Evolutionary conservation across 64 coral and sea anemone genomes (phyloP).

Genomic region (Montipora cactus): DNA sequence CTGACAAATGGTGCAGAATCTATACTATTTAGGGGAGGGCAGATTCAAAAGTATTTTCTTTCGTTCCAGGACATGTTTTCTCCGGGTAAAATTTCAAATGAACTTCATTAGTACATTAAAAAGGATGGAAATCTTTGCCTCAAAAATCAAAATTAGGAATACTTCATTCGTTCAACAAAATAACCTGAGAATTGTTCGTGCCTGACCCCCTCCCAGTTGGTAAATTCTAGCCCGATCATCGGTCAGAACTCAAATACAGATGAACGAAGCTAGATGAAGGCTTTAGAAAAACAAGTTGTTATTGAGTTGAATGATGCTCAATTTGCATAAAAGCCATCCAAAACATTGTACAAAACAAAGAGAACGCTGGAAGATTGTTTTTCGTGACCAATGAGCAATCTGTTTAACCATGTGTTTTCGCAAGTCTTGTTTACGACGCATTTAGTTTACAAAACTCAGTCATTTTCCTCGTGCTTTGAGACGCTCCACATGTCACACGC

Average conservation of each 20-base stretch:
- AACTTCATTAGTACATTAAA: too few relatives aligned
- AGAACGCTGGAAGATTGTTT: conserved; percentile 18
- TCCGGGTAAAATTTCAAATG: too few relatives aligned
- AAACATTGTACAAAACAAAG: conserved; percentile 20
- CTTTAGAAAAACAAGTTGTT: not conserved
- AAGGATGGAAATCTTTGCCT: not conserved
- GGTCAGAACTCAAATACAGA: too few relatives aligned
- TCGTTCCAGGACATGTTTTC: too few relatives aligned
- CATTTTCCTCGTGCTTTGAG: not conserved
- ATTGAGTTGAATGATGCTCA: not conserved
- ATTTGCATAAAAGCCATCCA: conserved; percentile 6
- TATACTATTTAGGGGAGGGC: too few relatives aligned
- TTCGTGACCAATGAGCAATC: conserved; percentile 6
- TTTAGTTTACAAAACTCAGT: not conserved
- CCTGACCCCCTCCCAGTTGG: not conserved
- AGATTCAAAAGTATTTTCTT: too few relatives aligned
- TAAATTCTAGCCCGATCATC: not conserved
- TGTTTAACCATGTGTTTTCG: conserved; percentile 17
- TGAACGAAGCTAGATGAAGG: too few relatives aligned
- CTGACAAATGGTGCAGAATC: too few relatives aligned
- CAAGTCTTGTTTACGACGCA: conserved; percentile 1
- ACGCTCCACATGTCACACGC: conserved; percentile 12
- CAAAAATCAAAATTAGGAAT: not conserved
- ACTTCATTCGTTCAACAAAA: not conserved
- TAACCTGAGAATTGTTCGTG: too few relatives aligned